Base-by-base conservation (phyloP, 1,140 invertebrate genomes). In the Akabosia matsudoensis region DNA sequence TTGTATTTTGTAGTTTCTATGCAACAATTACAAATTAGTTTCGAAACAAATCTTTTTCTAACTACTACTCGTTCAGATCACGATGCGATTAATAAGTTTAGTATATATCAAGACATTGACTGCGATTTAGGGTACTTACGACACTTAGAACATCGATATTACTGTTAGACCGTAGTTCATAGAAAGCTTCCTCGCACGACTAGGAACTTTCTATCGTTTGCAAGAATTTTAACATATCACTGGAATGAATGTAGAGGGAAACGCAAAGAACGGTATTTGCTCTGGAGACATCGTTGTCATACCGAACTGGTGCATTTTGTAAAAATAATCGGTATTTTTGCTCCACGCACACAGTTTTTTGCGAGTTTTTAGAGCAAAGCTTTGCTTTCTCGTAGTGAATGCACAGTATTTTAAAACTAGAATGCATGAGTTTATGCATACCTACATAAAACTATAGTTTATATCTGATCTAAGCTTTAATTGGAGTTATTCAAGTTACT, bases 141-240 rank as follows among this genome's bases (percentile, higher is more conserved):
- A n/a, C n/a, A n/a, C n/a, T n/a, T n/a, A n/a, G n/a, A n/a, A n/a
- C n/a, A n/a, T n/a, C n/a, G n/a, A n/a, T n/a, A n/a, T 67, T 67
- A 31, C 31, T 28, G 30, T 67, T 67, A 67, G 4, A 30, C 28
- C n/a, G 22, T 24, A 61, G 24, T 24, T 16, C 54, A 30, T 67
- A 67, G 28, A 67, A 10, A 30, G 7, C 28, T 67, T 22, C 61
- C 30, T n/a, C n/a, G n/a, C n/a, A n/a, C n/a, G n/a, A n/a, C n/a
- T n/a, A n/a, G n/a, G n/a, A n/a, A n/a, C n/a, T n/a, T 24, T 67
- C 30, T 30, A 10, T 30, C 61, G 31, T 67, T 67, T 67, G 61
- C 61, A 67, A 67, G 61, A 67, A 67, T 67, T 67, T 31, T 67
- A 67, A 67, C 61, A 67, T 67, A 67, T 67, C 61, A 67, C 61